Conservation (phyloP, 2,888 invertebrate species). For the Chloromyia formosa region DNA sequence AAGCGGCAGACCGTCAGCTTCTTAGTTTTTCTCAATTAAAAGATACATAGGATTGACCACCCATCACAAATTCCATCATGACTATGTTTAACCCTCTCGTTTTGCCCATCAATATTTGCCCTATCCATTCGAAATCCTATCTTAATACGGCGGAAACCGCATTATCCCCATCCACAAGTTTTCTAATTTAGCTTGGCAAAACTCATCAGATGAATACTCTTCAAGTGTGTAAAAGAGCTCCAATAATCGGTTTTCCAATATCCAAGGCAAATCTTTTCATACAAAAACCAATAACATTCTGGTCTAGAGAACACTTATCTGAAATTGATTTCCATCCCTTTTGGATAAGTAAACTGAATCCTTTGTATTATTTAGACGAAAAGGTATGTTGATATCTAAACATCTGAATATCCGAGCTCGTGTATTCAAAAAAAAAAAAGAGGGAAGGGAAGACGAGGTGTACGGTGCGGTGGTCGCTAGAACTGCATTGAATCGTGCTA, state of each 20-base stretch:
- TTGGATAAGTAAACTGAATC: constrained; percentile 29
- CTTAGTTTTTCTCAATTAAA: no score
- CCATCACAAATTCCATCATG: no score
- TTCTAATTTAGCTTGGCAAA: neutral
- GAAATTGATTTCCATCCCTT: constrained; percentile 42
- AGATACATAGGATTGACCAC: no score
- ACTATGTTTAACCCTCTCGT: no score
- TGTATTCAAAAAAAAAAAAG: no score
- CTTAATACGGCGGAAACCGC: no score
- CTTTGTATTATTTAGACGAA: constrained; percentile 34
- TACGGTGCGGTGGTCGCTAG: neutral
- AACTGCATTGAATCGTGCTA: constrained; percentile 31
- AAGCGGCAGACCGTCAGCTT: no score
- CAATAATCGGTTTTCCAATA: constrained; percentile 37
- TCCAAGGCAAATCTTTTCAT: constrained; percentile 27
- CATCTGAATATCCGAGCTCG: constrained; percentile 29
- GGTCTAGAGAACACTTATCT: constrained; percentile 35
- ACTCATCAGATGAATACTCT: neutral
- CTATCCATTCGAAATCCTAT: no score
- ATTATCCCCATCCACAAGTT: no score
- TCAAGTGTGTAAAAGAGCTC: constrained; percentile 2
- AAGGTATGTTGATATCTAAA: constrained; percentile 31
- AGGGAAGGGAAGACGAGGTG: no score
- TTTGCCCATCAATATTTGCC: no score
- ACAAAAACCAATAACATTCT: constrained; percentile 23